phyloP scores from a whole-genome alignment of 2,113 vertebrate genomes.

The Myanophis thanlyinensis region DNA sequence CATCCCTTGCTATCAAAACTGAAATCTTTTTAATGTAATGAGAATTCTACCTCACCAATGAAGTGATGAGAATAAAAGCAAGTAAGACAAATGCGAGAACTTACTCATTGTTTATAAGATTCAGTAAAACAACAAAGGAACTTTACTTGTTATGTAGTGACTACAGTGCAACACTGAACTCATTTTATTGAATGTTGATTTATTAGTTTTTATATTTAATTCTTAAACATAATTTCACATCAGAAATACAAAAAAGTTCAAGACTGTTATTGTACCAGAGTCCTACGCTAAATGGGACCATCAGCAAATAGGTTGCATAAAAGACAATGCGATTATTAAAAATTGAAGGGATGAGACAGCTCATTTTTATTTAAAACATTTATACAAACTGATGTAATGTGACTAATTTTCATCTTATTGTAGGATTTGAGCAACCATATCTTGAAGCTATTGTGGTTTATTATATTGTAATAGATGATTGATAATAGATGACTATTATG shows the following conservation, averaged over 20 bases:
- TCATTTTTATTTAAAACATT: constrained; percentile 44
- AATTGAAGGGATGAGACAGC: constrained; percentile 33
- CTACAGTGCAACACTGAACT: constrained; percentile 37
- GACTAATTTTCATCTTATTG: constrained; percentile 9
- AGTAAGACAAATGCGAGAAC: constrained; percentile 12
- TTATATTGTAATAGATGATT: neutral
- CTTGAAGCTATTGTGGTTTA: constrained; percentile 30
- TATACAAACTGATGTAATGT: neutral
- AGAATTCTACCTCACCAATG: neutral
- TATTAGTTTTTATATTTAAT: neutral
- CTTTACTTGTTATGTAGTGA: constrained; percentile 62
- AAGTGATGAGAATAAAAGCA: neutral
- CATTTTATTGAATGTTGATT: constrained; percentile 35
- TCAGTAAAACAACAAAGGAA: constrained; percentile 42
- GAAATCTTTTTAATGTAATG: neutral
- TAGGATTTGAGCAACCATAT: neutral
- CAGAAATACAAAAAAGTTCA: constrained; percentile 57
- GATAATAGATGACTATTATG: neutral
- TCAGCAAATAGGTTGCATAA: constrained; percentile 57
- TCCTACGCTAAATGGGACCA: constrained; percentile 55
- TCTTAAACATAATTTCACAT: constrained; percentile 62
- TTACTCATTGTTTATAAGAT: constrained; percentile 40
- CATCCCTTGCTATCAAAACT: neutral
- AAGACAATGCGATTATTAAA: constrained; percentile 51
- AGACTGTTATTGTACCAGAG: constrained; percentile 53